Evolutionary conservation across 2,113 vertebrate species (phyloP), one percentile per base, ranked within the genome.

Genomic region (Cyprinus carpio): DNA sequence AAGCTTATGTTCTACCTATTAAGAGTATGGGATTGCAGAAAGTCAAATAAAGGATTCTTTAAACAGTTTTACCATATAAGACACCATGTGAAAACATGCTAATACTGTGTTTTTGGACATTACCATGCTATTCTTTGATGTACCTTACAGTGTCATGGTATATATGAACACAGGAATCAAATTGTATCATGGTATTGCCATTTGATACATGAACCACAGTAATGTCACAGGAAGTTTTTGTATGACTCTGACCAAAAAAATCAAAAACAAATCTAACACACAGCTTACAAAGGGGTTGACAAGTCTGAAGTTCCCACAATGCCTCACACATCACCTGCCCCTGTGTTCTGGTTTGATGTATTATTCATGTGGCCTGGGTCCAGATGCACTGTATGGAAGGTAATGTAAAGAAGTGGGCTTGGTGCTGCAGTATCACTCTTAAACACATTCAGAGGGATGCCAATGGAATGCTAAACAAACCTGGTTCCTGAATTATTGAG

Each of bases 401-500:
- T 31, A 4, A 83, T 81, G 60, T 76, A 49, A 67, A 65, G 60
- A 49, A 13, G 43, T 69, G 43, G 62, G 80, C 43, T 49, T 5
- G 25, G 43, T 69, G 10, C 58, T 80, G 79, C 67, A 75, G 72
- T 81, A 82, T 76, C 54, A 46, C 54, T 40, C 72, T 51, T 62
- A 16, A 71, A 82, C 72, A 81, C 64, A 77, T 82, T 82, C 76
- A 84, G 25, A 62, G 6, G 67, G 81, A 80, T 83, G 84, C 88
- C 88, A 87, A 69, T 62, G 74, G 86, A 89, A 89, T 89, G 86
- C 86, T 86, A 89, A 89, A 86, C 86, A 87, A 86, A 86, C 82
- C 88, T 71, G 81, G 83, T 82, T 89, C 49, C 81, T 89, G 81
- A 89, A 89, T 89, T 86, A 89, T 89, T 89, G 84, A 89, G 84